Percentiles rank a stretch among this genome's conserved stretches.
Conservation (phyloP, 2,113 vertebrate genomes). For the Tragelaphus imberbis region DNA sequence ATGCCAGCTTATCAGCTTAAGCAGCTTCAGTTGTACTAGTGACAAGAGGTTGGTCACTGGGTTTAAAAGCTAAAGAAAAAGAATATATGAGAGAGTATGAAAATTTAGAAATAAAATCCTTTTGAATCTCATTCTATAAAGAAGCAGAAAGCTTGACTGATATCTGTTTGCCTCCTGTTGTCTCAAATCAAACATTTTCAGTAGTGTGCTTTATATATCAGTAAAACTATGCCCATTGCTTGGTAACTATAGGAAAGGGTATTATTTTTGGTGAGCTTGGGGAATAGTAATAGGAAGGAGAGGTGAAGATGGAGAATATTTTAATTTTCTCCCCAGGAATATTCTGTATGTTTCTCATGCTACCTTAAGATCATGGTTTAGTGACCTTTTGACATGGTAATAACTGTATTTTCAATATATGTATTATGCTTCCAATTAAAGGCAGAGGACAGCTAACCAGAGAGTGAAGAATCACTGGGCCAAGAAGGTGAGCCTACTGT, state of each 20-base stretch:
- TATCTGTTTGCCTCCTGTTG: conserved; percentile 20
- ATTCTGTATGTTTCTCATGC: not conserved
- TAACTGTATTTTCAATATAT: not conserved
- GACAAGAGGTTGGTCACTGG: conserved; percentile 23
- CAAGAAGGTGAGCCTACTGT: not conserved
- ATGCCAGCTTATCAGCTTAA: not conserved
- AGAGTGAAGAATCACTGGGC: not conserved
- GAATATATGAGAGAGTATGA: not conserved
- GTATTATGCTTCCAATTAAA: not conserved
- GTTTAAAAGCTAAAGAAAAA: conserved; percentile 47
- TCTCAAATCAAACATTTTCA: not conserved
- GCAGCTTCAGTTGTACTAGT: not conserved
- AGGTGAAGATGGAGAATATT: not conserved
- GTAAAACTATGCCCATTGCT: not conserved
- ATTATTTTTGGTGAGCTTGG: not conserved
- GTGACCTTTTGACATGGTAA: not conserved
- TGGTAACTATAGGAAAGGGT: not conserved
- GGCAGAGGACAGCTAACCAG: not conserved
- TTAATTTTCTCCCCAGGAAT: not conserved
- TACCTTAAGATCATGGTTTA: not conserved
- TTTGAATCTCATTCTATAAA: not conserved
- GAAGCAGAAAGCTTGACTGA: not conserved
- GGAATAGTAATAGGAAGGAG: not conserved
- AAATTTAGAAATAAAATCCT: conserved; percentile 41
- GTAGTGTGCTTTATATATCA: not conserved